phyloP scores from a whole-genome alignment of 1,140 invertebrate species.

The Parasteatoda tepidariorum region DNA sequence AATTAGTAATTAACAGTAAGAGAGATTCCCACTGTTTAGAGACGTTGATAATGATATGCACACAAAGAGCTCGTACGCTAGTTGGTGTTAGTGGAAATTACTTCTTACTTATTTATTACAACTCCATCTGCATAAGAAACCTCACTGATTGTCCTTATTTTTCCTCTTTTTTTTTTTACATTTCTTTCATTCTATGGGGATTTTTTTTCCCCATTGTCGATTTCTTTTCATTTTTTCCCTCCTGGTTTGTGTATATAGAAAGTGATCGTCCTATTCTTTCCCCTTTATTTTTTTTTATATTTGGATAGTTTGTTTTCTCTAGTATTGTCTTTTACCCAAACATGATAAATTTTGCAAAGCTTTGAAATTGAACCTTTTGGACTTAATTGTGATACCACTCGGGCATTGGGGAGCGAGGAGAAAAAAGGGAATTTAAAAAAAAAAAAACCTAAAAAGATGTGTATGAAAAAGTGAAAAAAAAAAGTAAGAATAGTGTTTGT shows the following conservation, averaged over 20 bases:
- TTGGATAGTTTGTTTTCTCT: slow-evolving; percentile 33
- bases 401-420: slow-evolving; percentile 3
- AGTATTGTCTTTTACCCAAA: slow-evolving; percentile 50
- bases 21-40: slow-evolving; percentile 26
- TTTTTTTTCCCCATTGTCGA: slow-evolving; percentile 1
- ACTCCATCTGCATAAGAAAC: slow-evolving; percentile 57
- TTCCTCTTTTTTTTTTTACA: slow-evolving; percentile 27
- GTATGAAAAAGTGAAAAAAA: slow-evolving; percentile 39
- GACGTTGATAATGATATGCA: slow-evolving; percentile 58
- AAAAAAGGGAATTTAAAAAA: neutral
- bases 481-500: slow-evolving; percentile 58
- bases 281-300: slow-evolving; percentile 4
- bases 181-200: neutral
- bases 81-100: slow-evolving; percentile 57
- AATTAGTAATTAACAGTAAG: slow-evolving; percentile 60
- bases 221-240: slow-evolving; percentile 1
- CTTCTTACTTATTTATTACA: slow-evolving; percentile 60
- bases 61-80: slow-evolving; percentile 45
- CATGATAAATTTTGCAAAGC: slow-evolving; percentile 61
- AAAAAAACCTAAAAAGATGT: slow-evolving; percentile 13
- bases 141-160: slow-evolving; percentile 50
- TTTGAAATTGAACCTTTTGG: slow-evolving; percentile 60
- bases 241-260: slow-evolving; percentile 20
- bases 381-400: slow-evolving; percentile 58
- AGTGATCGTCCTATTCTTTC: neutral